A percentile compares a stretch with the other conserved stretches of the same genome.
Conservation (phyloP, 2,113 vertebrate genomes). For the Numenius arquata region DNA sequence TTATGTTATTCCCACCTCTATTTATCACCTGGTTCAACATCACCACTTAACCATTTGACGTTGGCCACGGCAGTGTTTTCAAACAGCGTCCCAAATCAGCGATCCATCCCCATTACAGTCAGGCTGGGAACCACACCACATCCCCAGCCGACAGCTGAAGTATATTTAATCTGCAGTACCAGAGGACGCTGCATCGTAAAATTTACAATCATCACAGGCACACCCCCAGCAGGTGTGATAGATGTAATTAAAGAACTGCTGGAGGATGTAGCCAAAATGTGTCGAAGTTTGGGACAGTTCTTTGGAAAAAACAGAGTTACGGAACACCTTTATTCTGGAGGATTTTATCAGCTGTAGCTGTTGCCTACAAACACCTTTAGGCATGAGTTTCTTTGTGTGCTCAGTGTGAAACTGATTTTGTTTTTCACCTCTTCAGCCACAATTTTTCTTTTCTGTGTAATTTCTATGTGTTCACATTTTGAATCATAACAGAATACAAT, state of each 20-base stretch:
- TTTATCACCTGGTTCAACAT: not conserved
- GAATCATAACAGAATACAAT: not conserved
- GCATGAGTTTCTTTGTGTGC: not conserved
- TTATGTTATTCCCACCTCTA: not conserved
- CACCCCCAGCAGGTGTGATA: not conserved
- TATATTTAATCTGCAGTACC: not conserved
- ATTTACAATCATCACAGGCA: not conserved
- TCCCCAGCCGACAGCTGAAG: not conserved
- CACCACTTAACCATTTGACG: not conserved
- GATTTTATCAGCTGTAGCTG: not conserved
- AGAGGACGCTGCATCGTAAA: not conserved
- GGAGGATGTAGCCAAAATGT: not conserved
- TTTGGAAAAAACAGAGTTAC: not conserved
- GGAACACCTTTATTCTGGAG: not conserved
- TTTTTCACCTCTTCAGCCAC: not conserved
- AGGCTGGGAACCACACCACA: not conserved
- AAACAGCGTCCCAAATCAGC: not conserved
- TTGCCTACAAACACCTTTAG: not conserved
- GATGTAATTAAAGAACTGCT: not conserved
- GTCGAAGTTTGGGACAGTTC: not conserved
- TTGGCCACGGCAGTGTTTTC: not conserved
- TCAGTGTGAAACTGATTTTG: not conserved
- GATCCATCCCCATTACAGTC: not conserved
- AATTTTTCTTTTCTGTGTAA: not conserved
- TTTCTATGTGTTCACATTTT: not conserved